phyloP scores from a whole-genome alignment of 2,113 vertebrate genomes.

The Nyctereutes procyonoides region DNA sequence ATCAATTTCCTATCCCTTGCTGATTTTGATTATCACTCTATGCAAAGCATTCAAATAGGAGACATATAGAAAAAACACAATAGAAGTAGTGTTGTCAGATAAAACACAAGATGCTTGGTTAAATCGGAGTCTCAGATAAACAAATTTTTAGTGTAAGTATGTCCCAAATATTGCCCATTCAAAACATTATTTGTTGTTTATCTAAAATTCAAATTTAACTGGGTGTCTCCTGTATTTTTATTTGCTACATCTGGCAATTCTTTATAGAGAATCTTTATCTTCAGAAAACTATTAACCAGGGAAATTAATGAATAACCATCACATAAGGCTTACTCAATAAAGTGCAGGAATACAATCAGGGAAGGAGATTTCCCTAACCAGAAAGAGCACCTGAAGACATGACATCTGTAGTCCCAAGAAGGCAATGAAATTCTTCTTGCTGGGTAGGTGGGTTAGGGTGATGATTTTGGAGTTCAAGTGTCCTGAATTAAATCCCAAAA shows the following conservation, averaged over 20 bases:
- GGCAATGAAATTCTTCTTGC: not conserved
- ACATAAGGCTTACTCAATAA: not conserved
- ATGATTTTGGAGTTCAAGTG: constrained; percentile 18
- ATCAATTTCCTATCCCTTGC: not conserved
- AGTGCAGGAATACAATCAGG: not conserved
- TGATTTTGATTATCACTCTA: not conserved
- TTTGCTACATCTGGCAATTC: not conserved
- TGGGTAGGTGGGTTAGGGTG: not conserved
- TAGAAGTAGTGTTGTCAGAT: not conserved
- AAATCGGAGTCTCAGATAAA: constrained; percentile 17
- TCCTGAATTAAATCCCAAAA: not conserved
- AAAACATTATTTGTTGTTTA: not conserved
- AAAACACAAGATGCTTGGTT: not conserved
- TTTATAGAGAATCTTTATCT: not conserved
- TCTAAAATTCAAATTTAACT: constrained; percentile 36
- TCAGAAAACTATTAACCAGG: not conserved
- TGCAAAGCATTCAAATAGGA: not conserved
- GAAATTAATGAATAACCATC: constrained; percentile 3
- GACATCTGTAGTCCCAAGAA: not conserved
- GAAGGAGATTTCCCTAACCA: not conserved
- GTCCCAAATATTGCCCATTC: not conserved
- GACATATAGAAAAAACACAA: not conserved
- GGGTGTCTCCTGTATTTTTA: not conserved
- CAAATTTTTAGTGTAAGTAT: not conserved
- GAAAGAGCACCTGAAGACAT: not conserved